Base-by-base conservation (phyloP, 2,888 invertebrate genomes). In the Micropterix aruncella region DNA sequence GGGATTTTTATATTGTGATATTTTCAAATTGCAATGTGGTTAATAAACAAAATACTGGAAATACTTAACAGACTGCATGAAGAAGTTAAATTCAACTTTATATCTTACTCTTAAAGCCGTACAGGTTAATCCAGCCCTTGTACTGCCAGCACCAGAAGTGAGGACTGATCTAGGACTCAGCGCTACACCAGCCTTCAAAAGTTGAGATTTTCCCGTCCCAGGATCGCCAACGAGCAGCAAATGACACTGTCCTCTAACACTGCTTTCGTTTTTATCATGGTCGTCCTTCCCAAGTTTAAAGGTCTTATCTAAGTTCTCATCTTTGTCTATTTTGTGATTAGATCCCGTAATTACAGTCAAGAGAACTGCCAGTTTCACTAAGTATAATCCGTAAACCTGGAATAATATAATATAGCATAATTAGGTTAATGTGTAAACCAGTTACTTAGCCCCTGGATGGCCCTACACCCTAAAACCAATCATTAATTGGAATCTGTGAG, bases 201-300 rank as follows among this genome's bases (percentile, higher is more conserved):
- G 65, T 60, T 91, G 88, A 0, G 92, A 91, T 60, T 92, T 92
- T 3, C 89, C 92, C 1, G 91, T 90, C 12, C 92, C 91, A 57
- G 83, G 80, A 69, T 93, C 93, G 3, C 93, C 93, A 16, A 92
- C 84, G 18, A 94, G 60, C 43, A 93, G 65, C 49, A 93, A 65
- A 66, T 94, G 93, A 16, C 87, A 80, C 57, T 92, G 88, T 2
- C 89, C 88, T 48, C 93, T 60, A 1, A 73, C 70, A 54, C 67
- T 68, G 19, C 70, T 66, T 17, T 70, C 61, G 41, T 57, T 60
- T 5, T 61, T 55, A 48, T 63, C 63, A 40, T 61, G 53, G 44
- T 69, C 66, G 17, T 64, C 60, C 50, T 60, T 59, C 2, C 82
- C 82, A 18, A 80, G 79, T 18, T 75, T 71, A 12, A 73, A 57